phyloP scores from a whole-genome alignment of 2,797 vertebrate genomes.

The Lacerta viridis region DNA sequence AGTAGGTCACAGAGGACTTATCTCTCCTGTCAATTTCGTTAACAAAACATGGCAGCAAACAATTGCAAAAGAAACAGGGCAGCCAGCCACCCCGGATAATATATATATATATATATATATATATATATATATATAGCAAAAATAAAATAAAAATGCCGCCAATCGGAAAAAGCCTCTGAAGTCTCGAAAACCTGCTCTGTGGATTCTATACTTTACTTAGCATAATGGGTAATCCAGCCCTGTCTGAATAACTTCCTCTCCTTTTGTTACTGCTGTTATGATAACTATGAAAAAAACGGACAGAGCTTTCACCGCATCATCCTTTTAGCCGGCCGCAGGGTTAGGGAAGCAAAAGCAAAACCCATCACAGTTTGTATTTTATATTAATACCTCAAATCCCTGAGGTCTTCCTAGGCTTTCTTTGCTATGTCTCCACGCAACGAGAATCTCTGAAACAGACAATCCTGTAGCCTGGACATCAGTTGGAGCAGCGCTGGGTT shows the following conservation, averaged over 20 bases:
- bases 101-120: too few species aligned
- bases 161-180: not conserved
- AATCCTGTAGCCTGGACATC: conserved; percentile 90
- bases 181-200: conserved; percentile 9
- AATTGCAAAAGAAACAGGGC: not conserved
- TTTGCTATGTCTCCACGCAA: conserved; percentile 90
- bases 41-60: conserved; percentile 38
- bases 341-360: conserved; percentile 42
- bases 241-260: conserved; percentile 13
- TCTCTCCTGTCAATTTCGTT: conserved; percentile 43
- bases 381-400: conserved; percentile 92
- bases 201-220: not conserved
- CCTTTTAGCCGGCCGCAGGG: conserved; percentile 48
- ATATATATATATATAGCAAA: not conserved
- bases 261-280: not conserved
- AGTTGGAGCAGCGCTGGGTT: conserved; percentile 91
- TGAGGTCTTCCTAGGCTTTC: conserved; percentile 93
- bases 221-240: not conserved
- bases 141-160: conserved; percentile 31
- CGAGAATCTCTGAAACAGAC: conserved; percentile 92
- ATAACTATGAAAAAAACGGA: conserved; percentile 33
- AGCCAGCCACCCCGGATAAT: not conserved
- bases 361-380: conserved; percentile 66
- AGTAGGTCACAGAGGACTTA: conserved; percentile 36
- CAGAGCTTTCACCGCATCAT: conserved; percentile 51